Percentiles rank a stretch among this genome's conserved stretches.
Evolutionary conservation across 1,140 invertebrate genomes (phyloP).

Genomic region (Lithobius niger): DNA sequence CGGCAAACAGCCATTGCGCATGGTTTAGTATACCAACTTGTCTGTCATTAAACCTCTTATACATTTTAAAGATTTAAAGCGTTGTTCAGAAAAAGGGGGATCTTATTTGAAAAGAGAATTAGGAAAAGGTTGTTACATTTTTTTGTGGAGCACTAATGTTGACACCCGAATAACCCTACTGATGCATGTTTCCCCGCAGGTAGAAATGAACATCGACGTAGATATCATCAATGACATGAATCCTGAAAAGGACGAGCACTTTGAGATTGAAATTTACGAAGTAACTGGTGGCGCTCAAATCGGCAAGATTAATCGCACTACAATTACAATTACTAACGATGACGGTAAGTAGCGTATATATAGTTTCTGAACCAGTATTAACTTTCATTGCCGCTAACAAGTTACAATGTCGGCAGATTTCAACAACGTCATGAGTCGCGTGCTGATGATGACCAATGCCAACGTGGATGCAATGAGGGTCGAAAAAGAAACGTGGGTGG

Average conservation of each 20-base stretch:
- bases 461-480: conserved; percentile 43
- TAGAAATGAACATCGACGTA: conserved; percentile 37
- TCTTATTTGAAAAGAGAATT: too few species aligned
- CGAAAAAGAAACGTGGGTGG: conserved; percentile 40
- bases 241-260: conserved; percentile 50
- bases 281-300: conserved; percentile 40
- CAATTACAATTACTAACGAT: conserved; percentile 53
- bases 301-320: conserved; percentile 40
- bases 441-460: conserved; percentile 42
- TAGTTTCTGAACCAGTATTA: conserved; percentile 8
- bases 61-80: too few species aligned
- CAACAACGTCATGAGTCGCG: conserved; percentile 41
- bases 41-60: too few species aligned
- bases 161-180: not conserved
- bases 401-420: conserved; percentile 41
- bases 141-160: not conserved
- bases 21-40: too few species aligned
- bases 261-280: conserved; percentile 44
- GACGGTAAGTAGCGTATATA: conserved; percentile 46
- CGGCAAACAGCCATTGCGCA: too few species aligned
- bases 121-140: too few species aligned
- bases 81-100: too few species aligned
- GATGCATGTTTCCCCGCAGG: not conserved
- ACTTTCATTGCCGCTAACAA: conserved; percentile 11
- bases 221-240: conserved; percentile 46